Evolutionary conservation across 2,888 invertebrate genomes (phyloP).

Genomic region (Drosophila buzzatii): DNA sequence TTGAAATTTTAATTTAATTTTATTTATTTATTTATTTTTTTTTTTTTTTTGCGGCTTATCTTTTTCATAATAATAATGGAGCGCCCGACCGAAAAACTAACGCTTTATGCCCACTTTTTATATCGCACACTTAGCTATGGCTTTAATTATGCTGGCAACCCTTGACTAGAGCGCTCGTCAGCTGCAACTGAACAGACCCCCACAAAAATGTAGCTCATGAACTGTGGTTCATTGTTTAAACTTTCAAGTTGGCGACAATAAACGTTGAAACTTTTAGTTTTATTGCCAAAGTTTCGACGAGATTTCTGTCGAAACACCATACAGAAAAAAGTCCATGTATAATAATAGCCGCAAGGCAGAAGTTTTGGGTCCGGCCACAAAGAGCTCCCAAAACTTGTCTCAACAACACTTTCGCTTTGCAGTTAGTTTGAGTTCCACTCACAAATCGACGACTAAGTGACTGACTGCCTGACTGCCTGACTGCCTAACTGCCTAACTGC

Average conservation of each 20-base stretch:
- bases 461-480: constrained; percentile 23
- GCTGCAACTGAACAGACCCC: constrained; percentile 19
- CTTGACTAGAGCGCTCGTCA: constrained; percentile 31
- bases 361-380: constrained; percentile 56
- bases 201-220: constrained; percentile 71
- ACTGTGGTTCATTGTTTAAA: constrained; percentile 77
- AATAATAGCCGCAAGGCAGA: constrained; percentile 75
- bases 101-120: constrained; percentile 52
- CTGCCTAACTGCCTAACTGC: constrained; percentile 15
- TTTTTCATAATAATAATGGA: constrained; percentile 52
- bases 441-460: constrained; percentile 59
- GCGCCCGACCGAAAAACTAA: constrained; percentile 37
- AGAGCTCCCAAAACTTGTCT: constrained; percentile 38
- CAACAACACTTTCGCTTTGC: constrained; percentile 67
- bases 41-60: constrained; percentile 54
- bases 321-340: constrained; percentile 66
- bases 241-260: constrained; percentile 79
- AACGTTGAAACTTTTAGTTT: constrained; percentile 78
- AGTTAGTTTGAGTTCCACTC: constrained; percentile 29
- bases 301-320: constrained; percentile 71
- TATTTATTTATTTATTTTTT: constrained; percentile 16
- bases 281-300: constrained; percentile 77
- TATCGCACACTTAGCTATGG: constrained; percentile 52
- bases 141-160: constrained; percentile 72
- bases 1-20: constrained; percentile 48